Evolutionary conservation across 2,113 vertebrate genomes (phyloP).

Genomic region (Prinia subflava): DNA sequence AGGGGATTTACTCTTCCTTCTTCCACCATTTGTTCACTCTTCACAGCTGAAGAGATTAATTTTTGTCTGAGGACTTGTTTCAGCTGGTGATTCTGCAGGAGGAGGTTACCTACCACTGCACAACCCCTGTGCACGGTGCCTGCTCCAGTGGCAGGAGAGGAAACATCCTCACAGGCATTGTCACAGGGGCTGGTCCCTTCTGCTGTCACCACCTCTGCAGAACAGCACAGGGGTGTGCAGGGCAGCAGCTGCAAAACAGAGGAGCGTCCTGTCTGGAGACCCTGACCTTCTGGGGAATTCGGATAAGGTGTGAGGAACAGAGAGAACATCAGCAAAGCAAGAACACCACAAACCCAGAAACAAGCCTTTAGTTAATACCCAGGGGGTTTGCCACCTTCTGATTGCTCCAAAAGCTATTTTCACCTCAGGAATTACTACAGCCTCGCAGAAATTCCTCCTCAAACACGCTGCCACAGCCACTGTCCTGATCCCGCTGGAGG

Average conservation of each 20-base stretch:
- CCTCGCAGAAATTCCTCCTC: not conserved
- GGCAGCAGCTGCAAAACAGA: not conserved
- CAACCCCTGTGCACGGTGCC: fast-evolving
- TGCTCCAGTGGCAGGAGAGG: not conserved
- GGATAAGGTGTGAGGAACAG: not conserved
- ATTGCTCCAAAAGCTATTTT: constrained; percentile 23
- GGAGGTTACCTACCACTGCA: fast-evolving
- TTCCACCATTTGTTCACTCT: not conserved
- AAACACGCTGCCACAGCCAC: not conserved
- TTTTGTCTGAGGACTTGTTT: not conserved
- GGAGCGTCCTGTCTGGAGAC: not conserved
- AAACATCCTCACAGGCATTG: fast-evolving
- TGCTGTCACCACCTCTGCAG: not conserved
- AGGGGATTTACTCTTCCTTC: not conserved
- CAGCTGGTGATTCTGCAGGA: not conserved
- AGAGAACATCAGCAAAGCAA: not conserved
- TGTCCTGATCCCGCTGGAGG: not conserved
- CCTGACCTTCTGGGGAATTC: not conserved
- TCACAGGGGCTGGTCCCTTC: not conserved
- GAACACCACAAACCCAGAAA: not conserved
- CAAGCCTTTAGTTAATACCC: not conserved
- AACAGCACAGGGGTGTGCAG: fast-evolving
- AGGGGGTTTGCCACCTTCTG: not conserved
- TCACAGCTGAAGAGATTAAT: not conserved
- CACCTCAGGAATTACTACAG: not conserved